A percentile compares a stretch with the other conserved stretches of the same genome.
phyloP scores from a whole-genome alignment of 2,797 vertebrate genomes.

The Halcyon chelicuti region DNA sequence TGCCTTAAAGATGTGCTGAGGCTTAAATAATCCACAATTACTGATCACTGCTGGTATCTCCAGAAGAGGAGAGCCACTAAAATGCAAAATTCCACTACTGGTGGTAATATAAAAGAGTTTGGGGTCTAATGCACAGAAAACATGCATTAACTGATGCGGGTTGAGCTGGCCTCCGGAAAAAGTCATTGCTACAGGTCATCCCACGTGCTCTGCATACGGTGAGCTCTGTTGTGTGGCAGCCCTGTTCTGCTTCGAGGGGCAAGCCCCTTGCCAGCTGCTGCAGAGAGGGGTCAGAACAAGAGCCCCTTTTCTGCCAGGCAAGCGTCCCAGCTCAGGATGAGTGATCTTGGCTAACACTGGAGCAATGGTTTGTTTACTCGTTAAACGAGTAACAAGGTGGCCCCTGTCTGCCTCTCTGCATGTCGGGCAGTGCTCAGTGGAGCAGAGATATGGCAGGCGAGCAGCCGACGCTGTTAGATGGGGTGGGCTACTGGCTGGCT shows the following conservation, averaged over 20 bases:
- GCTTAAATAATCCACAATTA: conserved; percentile 27
- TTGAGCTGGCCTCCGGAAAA: neutral
- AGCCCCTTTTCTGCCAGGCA: conserved; percentile 14
- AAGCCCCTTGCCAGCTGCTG: neutral
- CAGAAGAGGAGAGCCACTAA: neutral
- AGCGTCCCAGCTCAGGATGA: neutral
- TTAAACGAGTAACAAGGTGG: conserved; percentile 47
- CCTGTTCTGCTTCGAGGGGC: neutral
- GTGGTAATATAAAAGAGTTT: neutral
- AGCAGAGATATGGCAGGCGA: conserved; percentile 1
- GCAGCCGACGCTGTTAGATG: fast-evolving
- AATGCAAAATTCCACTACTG: conserved; percentile 7
- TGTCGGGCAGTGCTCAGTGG: neutral
- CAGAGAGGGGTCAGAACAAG: neutral
- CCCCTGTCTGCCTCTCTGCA: neutral
- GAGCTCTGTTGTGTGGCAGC: neutral
- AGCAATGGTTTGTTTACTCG: conserved; percentile 50
- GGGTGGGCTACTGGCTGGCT: neutral
- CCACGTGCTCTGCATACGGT: neutral
- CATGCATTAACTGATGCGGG: neutral
- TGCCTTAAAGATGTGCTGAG: conserved; percentile 20
- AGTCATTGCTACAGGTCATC: neutral
- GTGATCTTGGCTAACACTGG: neutral
- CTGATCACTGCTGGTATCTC: neutral
- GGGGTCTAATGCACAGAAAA: neutral